Evolutionary conservation across 92 coral and sea anemone genomes (phyloP).

Genomic region (Zoanthus sociatus): DNA sequence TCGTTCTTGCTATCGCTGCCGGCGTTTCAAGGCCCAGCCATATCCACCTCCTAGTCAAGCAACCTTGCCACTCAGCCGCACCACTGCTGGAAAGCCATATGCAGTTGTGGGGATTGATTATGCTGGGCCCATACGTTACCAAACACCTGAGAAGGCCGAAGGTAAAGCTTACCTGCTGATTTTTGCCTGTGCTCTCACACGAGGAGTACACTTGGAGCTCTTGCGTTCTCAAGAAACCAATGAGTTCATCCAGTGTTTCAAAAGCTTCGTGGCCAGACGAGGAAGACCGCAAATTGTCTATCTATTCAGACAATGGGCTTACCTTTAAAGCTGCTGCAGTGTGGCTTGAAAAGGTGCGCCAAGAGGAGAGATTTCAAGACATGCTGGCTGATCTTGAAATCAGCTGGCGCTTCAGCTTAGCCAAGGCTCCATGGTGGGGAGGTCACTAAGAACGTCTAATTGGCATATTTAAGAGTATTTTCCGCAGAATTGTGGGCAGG

Average conservation of each 20-base stretch:
- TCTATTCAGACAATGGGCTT: slow-evolving; percentile 15
- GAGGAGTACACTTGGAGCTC: slow-evolving; percentile 17
- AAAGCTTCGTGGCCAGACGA: background rate
- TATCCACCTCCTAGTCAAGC: slow-evolving; percentile 44
- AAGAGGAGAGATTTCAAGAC: background rate
- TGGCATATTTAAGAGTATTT: background rate
- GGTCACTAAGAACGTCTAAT: slow-evolving; percentile 11
- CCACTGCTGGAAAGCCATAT: slow-evolving; percentile 35
- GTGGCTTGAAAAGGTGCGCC: background rate
- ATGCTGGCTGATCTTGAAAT: background rate
- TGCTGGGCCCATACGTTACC: slow-evolving; percentile 53
- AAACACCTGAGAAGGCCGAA: background rate
- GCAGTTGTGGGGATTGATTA: slow-evolving; percentile 53
- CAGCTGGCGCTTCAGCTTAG: slow-evolving; percentile 1
- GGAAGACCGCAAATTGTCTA: slow-evolving; percentile 11
- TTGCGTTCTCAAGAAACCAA: slow-evolving; percentile 4
- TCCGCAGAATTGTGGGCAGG: background rate
- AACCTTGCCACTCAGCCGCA: slow-evolving; percentile 26
- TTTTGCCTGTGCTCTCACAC: slow-evolving; percentile 29
- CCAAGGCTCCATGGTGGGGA: slow-evolving; percentile 28
- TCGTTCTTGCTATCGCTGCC: background rate
- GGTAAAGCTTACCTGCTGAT: slow-evolving; percentile 31
- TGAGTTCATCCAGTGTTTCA: background rate
- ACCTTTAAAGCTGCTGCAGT: slow-evolving; percentile 12
- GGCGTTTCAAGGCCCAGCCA: background rate